Base-by-base conservation (phyloP, 2,888 invertebrate species). In the Chalcis sispes region DNA sequence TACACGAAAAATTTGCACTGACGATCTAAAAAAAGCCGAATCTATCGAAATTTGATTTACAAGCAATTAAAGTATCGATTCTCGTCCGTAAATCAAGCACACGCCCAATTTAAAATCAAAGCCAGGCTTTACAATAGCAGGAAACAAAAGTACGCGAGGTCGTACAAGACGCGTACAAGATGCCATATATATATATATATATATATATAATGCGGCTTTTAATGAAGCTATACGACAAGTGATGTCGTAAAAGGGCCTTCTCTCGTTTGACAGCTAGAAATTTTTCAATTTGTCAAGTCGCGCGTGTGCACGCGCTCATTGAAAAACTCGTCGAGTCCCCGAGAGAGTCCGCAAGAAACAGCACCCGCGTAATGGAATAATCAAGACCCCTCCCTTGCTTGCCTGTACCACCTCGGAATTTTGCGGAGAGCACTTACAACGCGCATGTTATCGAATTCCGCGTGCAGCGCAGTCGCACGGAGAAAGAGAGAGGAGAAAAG, bases 231-330 rank as follows among this genome's bases (percentile, higher is more conserved):
- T 40, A 58, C 15, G 1, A 27, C 56, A n/a, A 15, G 23, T 23
- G 23, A 20, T 27, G 61, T 56, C 64, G 69, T 75, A 70, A 65
- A 70, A 56, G 70, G 40, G 52, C 64, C 64, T 20, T 27, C 64
- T 27, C 61, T 48, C 48, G 36, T 75, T 56, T 40, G 46, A 58
- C 69, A 64, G 65, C 66, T 61, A 64, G 74, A 62, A 69, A 74
- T 69, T 74, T 74, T 74, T 74, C 67, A 69, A 69, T 74, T 69
- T 74, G 42, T 27, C 18, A n/a, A n/a, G n/a, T n/a, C n/a, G n/a
- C n/a, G n/a, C n/a, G n/a, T n/a, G n/a, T n/a, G n/a, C n/a, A n/a
- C n/a, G n/a, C n/a, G n/a, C n/a, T n/a, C n/a, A n/a, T n/a, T n/a
- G n/a, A n/a, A n/a, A n/a, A n/a, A n/a, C n/a, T n/a, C n/a, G n/a